A percentile compares a stretch with the other conserved stretches of the same genome.
Conservation (phyloP, 2,888 invertebrate genomes). For the Tortrix viridana region DNA sequence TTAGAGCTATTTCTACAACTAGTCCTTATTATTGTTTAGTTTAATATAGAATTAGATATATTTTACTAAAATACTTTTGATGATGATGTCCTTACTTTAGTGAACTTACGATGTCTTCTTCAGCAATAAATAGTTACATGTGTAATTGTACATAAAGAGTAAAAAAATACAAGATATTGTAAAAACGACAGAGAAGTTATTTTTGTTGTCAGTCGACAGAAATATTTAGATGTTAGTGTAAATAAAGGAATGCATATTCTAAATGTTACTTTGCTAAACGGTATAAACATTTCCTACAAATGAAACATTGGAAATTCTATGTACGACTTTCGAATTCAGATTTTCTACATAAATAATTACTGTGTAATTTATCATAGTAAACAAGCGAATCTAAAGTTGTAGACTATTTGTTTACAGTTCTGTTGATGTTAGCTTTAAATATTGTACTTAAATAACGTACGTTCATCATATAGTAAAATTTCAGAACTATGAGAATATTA, state of each 20-base stretch:
- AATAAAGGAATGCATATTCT: slow-evolving; percentile 31
- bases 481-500: slow-evolving; percentile 45
- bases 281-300: slow-evolving; percentile 32
- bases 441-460: slow-evolving; percentile 66
- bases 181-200: slow-evolving; percentile 75
- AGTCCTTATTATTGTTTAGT: slow-evolving; percentile 77
- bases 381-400: slow-evolving; percentile 46
- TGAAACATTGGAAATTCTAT: slow-evolving; percentile 16
- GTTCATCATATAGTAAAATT: slow-evolving; percentile 60
- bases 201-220: slow-evolving; percentile 76
- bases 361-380: slow-evolving; percentile 30
- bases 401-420: slow-evolving; percentile 66
- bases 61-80: slow-evolving; percentile 67
- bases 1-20: slow-evolving; percentile 80
- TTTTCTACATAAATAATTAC: slow-evolving; percentile 27
- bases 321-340: slow-evolving; percentile 9
- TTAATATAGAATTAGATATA: slow-evolving; percentile 71
- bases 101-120: slow-evolving; percentile 71
- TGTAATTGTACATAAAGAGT: slow-evolving; percentile 75
- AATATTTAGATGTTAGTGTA: slow-evolving; percentile 61
- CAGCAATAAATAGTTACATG: slow-evolving; percentile 78
- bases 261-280: slow-evolving; percentile 32
- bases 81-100: slow-evolving; percentile 65
- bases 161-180: slow-evolving; percentile 66
- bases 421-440: slow-evolving; percentile 68